Evolutionary conservation across 64 coral and sea anemone genomes (phyloP).

Genomic region (Montipora capricornis): DNA sequence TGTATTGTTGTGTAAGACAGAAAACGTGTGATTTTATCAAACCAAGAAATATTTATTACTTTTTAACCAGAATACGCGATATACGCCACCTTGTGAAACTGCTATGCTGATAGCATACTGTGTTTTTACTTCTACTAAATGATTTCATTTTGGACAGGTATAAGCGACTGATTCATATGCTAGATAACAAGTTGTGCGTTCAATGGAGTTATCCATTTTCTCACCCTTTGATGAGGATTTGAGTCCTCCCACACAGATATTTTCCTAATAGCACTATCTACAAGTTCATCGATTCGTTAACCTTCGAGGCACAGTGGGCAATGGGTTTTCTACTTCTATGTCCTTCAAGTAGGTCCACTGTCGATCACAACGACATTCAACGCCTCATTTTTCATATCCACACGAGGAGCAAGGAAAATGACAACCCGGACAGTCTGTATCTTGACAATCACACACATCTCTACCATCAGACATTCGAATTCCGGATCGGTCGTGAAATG

Average conservation of each 20-base stretch:
- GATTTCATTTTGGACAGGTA: too few species aligned
- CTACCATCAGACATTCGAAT: constrained; percentile 76
- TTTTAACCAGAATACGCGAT: too few species aligned
- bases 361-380: constrained; percentile 94
- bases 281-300: constrained; percentile 32
- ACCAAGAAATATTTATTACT: too few species aligned
- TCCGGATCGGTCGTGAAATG: constrained; percentile 84
- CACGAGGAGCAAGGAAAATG: constrained; percentile 95
- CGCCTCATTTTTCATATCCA: constrained; percentile 97
- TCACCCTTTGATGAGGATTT: too few species aligned
- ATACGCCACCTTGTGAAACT: too few species aligned
- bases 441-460: constrained; percentile 98
- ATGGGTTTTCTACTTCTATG: constrained; percentile 73
- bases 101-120: too few species aligned
- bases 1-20: not conserved
- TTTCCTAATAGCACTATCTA: not conserved
- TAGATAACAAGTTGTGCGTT: too few species aligned
- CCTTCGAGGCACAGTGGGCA: constrained; percentile 14
- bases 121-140: too few species aligned
- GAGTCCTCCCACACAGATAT: too few species aligned
- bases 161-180: too few species aligned
- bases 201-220: too few species aligned
- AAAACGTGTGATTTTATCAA: too few species aligned
- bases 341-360: constrained; percentile 89
- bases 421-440: constrained; percentile 86